phyloP scores from a whole-genome alignment of 92 coral and sea anemone genomes.

The Umimayanthus kanabou region DNA sequence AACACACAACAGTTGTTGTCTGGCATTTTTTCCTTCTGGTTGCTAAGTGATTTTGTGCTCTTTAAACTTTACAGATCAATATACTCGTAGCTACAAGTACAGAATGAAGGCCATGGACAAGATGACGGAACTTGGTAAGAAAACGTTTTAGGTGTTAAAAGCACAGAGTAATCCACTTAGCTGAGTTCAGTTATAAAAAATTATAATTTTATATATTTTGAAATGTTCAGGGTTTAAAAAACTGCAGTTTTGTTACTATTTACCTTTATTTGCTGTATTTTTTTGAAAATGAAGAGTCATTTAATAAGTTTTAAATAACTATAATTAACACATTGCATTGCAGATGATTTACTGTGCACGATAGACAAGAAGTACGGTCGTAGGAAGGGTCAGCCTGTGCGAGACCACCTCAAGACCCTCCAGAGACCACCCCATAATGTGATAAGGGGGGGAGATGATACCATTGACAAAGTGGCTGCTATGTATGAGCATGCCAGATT shows the following conservation, averaged over 20 bases:
- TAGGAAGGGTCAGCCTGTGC: slow-evolving; percentile 87
- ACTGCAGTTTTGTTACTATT: no score
- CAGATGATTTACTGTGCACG: slow-evolving; percentile 91
- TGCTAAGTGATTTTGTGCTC: background rate
- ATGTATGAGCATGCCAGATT: slow-evolving; percentile 97
- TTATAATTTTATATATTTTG: no score
- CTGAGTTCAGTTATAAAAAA: no score
- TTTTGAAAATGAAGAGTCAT: background rate
- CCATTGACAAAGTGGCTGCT: slow-evolving; percentile 80
- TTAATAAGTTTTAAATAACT: background rate
- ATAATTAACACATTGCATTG: background rate
- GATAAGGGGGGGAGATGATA: slow-evolving; percentile 85
- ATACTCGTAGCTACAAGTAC: slow-evolving; percentile 87
- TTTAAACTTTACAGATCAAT: slow-evolving; percentile 64
- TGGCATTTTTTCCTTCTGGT: background rate
- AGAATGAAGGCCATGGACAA: slow-evolving; percentile 97
- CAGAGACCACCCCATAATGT: slow-evolving; percentile 79
- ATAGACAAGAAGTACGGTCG: slow-evolving; percentile 84
- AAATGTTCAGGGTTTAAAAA: no score
- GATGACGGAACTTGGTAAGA: slow-evolving; percentile 90
- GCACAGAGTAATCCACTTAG: no score
- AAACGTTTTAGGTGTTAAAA: background rate
- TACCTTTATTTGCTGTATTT: no score
- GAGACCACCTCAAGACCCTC: slow-evolving; percentile 79
- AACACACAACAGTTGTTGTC: no score